These are phyloP conservation scores for Xiphophorus couchianus DNA, from an alignment of 2,113 vertebrate species.

Conservation along the genomic window DNA sequence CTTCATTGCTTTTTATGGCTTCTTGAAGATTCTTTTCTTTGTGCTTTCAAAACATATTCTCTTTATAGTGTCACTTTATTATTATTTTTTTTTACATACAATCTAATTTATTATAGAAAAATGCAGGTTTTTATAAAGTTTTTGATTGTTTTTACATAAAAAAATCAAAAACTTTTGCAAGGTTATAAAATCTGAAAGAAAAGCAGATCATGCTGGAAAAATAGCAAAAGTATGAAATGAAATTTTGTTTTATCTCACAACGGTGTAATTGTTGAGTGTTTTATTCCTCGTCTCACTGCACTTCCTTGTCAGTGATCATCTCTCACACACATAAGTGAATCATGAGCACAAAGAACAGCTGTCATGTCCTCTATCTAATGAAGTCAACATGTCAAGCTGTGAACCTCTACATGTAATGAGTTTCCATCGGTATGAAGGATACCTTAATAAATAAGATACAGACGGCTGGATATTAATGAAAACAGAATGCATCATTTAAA, in stretches of 20 bases:
- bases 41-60: neutral
- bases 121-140: neutral
- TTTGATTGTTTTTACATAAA: neutral
- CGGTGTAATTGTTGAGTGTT: neutral
- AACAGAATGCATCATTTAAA: slow-evolving; percentile 33
- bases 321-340: slow-evolving; percentile 7
- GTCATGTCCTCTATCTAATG: slow-evolving; percentile 45
- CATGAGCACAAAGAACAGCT: slow-evolving; percentile 14
- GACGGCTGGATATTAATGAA: slow-evolving; percentile 42
- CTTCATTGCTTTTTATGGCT: neutral
- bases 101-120: neutral
- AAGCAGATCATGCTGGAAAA: neutral
- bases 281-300: slow-evolving; percentile 4
- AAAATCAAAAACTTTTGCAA: too few species aligned
- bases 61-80: neutral
- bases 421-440: slow-evolving; percentile 44
- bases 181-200: neutral
- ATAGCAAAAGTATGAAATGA: neutral
- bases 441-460: slow-evolving; percentile 42
- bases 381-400: slow-evolving; percentile 50
- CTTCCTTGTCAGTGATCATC: slow-evolving; percentile 10
- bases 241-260: neutral
- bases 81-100: neutral
- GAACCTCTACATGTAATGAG: slow-evolving; percentile 48
- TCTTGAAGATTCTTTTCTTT: neutral